These are phyloP conservation scores for Oryzias javanicus DNA, from an alignment of 2,113 vertebrate genomes.

Conservation along the genomic window DNA sequence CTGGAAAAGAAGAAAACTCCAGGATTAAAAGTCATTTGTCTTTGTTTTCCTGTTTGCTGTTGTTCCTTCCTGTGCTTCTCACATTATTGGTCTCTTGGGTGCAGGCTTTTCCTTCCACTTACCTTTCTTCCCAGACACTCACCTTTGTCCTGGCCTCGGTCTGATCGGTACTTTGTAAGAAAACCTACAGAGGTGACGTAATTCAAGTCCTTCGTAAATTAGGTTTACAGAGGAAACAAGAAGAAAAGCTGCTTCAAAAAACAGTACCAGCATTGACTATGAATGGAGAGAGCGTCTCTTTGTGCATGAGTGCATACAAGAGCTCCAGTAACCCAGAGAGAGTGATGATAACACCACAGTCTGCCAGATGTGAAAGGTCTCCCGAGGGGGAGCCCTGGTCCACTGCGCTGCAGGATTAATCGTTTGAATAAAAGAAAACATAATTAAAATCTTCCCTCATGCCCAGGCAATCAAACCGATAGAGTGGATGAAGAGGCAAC, in stretches of 20 bases:
- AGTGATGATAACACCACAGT: slow-evolving; percentile 25
- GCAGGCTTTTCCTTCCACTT: background rate
- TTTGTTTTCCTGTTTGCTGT: background rate
- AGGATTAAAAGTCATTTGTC: slow-evolving; percentile 8
- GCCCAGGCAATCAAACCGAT: slow-evolving; percentile 53
- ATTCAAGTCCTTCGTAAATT: slow-evolving; percentile 42
- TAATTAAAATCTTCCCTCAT: slow-evolving; percentile 65
- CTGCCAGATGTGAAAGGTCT: slow-evolving; percentile 61
- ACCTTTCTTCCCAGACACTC: background rate
- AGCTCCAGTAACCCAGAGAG: slow-evolving; percentile 41
- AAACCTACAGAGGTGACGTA: slow-evolving; percentile 46
- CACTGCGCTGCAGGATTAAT: slow-evolving; percentile 64
- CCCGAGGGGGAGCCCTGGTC: slow-evolving; percentile 49
- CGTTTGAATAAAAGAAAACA: slow-evolving; percentile 65
- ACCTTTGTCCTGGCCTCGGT: slow-evolving; percentile 12
- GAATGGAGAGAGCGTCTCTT: too few relatives aligned
- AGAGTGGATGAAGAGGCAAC: slow-evolving; percentile 1
- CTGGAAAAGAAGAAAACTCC: slow-evolving; percentile 29
- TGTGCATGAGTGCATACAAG: background rate
- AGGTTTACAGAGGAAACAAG: background rate
- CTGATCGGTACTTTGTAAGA: slow-evolving; percentile 21
- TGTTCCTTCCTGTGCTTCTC: background rate
- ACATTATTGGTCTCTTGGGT: background rate
- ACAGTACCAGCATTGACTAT: background rate
- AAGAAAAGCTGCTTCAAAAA: background rate